Evolutionary conservation across 1,140 invertebrate genomes (phyloP), one percentile per base, ranked within the genome.

Genomic region (Atta texana): DNA sequence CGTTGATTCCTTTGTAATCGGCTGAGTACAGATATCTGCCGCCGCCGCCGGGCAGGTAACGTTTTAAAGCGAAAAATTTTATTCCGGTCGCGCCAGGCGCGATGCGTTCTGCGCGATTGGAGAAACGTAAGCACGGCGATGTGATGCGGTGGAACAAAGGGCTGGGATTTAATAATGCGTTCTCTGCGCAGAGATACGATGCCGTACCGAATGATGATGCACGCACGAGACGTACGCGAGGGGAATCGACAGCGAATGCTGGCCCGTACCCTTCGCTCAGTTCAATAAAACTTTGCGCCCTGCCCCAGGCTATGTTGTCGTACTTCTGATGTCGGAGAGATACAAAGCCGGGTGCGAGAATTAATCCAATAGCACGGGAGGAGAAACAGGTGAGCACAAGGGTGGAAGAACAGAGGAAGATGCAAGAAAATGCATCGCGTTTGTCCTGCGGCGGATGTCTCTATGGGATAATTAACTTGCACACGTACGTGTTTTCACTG

Each of bases 1-100:
- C n/a, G 69, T 84, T 84, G 80, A 84, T 84, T 84, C 80, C 80
- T 84, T 84, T 84, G 80, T 84, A 84, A 84, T 84, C 80, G 80
- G 80, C 69, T 57, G 57, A 84, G 55, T 75, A 51, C 80, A 75
- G 69, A 31, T 84, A 84, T 82, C 39, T 21, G 55, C 72, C 31
- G 53, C 31, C 10, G 78, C 31, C 80, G 80, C 8, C 24, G 55
- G 69, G 69, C 39, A 75, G 69, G 69, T 75, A 84, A 75, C 53
- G 59, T 84, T 84, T 84, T 84, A 61, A 75, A 84, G 69, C 24
- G 39, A 63, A 84, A 75, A 84, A 75, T 75, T 84, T 31, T 39
- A 75, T 75, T 63, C 80, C 24, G n/a, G n/a, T n/a, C 55, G 39
- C n/a, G 16, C 77, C 21, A 18, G 10, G 18, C 31, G 66, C 74